Evolutionary conservation across 2,113 vertebrate genomes (phyloP).

Genomic region (Gymnocephalus cernua): DNA sequence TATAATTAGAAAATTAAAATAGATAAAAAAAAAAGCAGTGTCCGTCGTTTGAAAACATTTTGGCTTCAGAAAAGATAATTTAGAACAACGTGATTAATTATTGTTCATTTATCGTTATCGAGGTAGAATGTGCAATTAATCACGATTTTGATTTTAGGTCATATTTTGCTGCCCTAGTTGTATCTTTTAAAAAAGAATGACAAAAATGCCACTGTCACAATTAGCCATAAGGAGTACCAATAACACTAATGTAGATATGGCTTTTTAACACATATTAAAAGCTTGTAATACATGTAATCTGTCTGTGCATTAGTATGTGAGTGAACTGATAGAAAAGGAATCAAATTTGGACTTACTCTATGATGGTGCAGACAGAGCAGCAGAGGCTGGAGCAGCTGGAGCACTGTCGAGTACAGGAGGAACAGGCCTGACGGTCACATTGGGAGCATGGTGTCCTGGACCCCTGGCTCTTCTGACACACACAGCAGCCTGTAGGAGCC

Average conservation of each 20-base stretch:
- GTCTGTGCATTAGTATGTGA: not conserved
- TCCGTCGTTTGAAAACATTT: no score
- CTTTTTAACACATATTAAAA: not conserved
- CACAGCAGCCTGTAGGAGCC: slow-evolving; percentile 71
- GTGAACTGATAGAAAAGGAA: not conserved
- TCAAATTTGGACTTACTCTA: slow-evolving; percentile 75
- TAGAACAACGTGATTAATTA: no score
- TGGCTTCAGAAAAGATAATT: no score
- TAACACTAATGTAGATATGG: not conserved
- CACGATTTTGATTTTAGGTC: no score
- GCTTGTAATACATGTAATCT: not conserved
- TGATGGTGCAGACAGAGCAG: slow-evolving; percentile 83
- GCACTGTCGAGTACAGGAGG: slow-evolving; percentile 80
- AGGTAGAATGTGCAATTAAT: no score
- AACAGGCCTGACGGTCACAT: slow-evolving; percentile 81
- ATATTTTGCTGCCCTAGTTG: no score
- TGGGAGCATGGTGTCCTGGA: slow-evolving; percentile 73
- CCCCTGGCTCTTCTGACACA: slow-evolving; percentile 77
- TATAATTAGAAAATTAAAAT: no score
- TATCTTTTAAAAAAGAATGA: no score
- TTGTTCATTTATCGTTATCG: no score
- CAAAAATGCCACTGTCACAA: not conserved
- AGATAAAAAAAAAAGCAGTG: no score
- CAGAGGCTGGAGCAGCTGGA: slow-evolving; percentile 77
- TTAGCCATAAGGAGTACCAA: not conserved